phyloP scores from a whole-genome alignment of 2,888 invertebrate genomes.

The Cephus pulcher region DNA sequence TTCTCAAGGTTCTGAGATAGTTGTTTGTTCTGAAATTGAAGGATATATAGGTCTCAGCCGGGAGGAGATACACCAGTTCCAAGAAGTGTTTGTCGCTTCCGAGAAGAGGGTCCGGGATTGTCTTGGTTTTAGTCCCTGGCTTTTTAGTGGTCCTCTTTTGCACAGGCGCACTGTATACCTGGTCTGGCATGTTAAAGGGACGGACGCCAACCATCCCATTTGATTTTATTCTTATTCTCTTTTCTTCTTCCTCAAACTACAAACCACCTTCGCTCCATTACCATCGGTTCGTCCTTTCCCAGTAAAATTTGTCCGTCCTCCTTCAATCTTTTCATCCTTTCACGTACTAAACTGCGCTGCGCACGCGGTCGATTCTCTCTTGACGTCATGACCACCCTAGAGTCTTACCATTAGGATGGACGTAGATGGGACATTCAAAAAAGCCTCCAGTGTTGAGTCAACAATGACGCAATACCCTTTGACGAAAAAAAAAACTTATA shows the following conservation, averaged over 20 bases:
- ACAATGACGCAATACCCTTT: not conserved
- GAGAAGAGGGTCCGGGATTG: conserved; percentile 1
- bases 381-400: conserved; percentile 13
- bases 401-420: not conserved
- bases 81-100: not conserved
- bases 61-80: not conserved
- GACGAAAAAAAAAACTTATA: not conserved
- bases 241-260: conserved; percentile 17
- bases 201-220: conserved; percentile 2
- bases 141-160: not conserved
- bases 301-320: conserved; percentile 2
- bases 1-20: not conserved
- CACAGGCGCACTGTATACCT: conserved; percentile 6
- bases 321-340: conserved; percentile 25
- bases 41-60: not conserved
- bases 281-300: not conserved
- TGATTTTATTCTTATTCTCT: conserved; percentile 9
- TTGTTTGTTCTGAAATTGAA: not conserved
- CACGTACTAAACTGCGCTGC: conserved; percentile 29
- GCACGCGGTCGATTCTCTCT: conserved; percentile 27
- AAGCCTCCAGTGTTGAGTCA: not conserved
- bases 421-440: not conserved
- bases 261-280: conserved; percentile 17
- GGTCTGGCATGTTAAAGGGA: not conserved
- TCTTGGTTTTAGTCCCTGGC: not conserved